Evolutionary conservation across 2,113 vertebrate genomes (phyloP), one percentile per base, ranked within the genome.

Genomic region (Corvus moneduloides): DNA sequence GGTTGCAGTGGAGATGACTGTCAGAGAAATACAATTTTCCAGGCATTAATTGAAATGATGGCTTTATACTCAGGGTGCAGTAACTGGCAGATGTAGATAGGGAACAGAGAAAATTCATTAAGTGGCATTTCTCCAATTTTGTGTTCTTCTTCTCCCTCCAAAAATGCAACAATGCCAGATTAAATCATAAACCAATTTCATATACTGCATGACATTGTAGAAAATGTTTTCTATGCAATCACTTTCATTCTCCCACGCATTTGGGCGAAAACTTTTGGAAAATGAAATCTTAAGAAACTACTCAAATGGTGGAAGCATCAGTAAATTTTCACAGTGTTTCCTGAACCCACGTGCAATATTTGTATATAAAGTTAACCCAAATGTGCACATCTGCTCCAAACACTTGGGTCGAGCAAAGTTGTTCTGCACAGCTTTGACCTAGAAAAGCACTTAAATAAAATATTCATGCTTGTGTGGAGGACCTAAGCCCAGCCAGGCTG

Each of bases 1-100:
- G 93, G 55, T 90, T 92, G 78, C 78, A 91, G 72, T 88, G 75
- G 67, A 94, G 91, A 89, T 90, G 94, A 64, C 77, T 92, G 90
- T 96, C 81, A 84, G 87, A 92, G 68, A 92, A 96, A 93, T 41
- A 77, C 33, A 54, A 14, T 84, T 93, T 96, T 88, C 79, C 78
- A 94, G 74, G 54, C 62, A 51, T 86, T 94, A 74, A 89, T 91
- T 89, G 90, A 93, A 81, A 68, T 11, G 52, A 67, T 84, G 62
- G 55, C 10, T 86, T 94, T 83, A 39, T 90, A 52, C 93, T 84
- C 80, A 87, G 51, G 11, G 17, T 76, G 77, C 79, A 49, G 54
- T 51, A 81, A 92, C 82, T 87, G 90, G 68, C 84, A 92, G 89
- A 80, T 92, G 91, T 58, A 83, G 84, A 77, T 90, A 94, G 91